phyloP scores from a whole-genome alignment of 2,888 invertebrate species.

The Caenorhabditis macrosperma region DNA sequence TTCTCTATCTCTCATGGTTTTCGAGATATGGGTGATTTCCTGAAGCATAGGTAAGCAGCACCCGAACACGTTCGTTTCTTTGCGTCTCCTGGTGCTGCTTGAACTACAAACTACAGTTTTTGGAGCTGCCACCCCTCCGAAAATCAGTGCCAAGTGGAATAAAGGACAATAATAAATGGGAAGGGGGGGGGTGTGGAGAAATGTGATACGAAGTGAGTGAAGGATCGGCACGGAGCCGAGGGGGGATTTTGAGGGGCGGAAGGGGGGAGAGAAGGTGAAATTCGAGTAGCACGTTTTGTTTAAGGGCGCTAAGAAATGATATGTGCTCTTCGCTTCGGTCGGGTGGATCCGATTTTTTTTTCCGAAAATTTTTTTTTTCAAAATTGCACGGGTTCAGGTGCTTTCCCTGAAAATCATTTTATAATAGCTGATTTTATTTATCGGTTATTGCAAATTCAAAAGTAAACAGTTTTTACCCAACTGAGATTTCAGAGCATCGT shows the following conservation, averaged over 20 bases:
- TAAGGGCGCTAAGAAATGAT: slow-evolving; percentile 1
- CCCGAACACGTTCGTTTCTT: too few relatives aligned
- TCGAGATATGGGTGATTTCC: not conserved
- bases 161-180: slow-evolving; percentile 10
- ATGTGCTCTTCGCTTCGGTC: too few relatives aligned
- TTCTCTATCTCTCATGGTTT: not conserved
- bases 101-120: not conserved
- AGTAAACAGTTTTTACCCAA: too few relatives aligned
- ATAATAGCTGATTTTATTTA: too few relatives aligned
- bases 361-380: too few relatives aligned
- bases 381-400: too few relatives aligned
- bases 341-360: not conserved
- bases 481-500: too few relatives aligned
- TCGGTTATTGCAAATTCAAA: too few relatives aligned
- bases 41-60: not conserved
- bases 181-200: not conserved
- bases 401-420: too few relatives aligned
- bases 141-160: slow-evolving; percentile 3
- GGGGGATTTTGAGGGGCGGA: too few relatives aligned
- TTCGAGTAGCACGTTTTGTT: not conserved
- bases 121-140: not conserved
- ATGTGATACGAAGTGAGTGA: not conserved
- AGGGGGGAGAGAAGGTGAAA: not conserved
- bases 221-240: not conserved
- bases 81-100: too few relatives aligned